phyloP scores from a whole-genome alignment of 1,140 invertebrate species.

The Drosophila ficusphila region DNA sequence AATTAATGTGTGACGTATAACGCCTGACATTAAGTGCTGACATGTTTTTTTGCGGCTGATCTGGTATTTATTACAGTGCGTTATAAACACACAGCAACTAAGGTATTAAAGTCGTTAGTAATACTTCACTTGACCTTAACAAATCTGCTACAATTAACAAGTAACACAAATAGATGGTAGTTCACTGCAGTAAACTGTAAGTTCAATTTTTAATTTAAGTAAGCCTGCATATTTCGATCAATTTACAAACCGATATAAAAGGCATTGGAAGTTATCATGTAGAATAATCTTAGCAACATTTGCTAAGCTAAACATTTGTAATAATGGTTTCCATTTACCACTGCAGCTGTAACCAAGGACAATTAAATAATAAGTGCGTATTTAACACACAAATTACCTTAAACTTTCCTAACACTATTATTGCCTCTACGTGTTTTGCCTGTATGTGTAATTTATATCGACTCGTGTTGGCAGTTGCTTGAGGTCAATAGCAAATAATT shows the following conservation, averaged over 20 bases:
- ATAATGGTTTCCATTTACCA: background rate
- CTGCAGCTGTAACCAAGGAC: background rate
- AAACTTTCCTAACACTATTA: slow-evolving; percentile 10
- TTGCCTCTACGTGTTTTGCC: slow-evolving; percentile 20
- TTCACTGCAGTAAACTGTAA: no score
- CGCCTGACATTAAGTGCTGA: slow-evolving; percentile 36
- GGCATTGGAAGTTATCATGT: no score
- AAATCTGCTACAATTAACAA: no score
- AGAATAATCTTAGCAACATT: background rate
- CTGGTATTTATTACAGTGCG: slow-evolving; percentile 27
- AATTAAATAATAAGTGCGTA: background rate
- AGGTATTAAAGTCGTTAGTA: background rate
- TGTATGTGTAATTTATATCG: background rate
- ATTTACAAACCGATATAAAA: no score
- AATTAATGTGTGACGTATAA: slow-evolving; percentile 37
- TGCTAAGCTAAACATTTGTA: background rate
- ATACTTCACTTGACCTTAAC: slow-evolving; percentile 17
- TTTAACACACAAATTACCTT: background rate
- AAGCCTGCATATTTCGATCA: no score
- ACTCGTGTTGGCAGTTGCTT: slow-evolving; percentile 36
- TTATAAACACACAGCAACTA: slow-evolving; percentile 13
- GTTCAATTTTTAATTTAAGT: no score
- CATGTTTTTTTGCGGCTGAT: background rate
- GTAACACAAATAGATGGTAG: no score
- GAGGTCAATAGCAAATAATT: slow-evolving; percentile 71